Evolutionary conservation across 2,797 vertebrate species (phyloP).

Genomic region (Erethizon dorsatum): DNA sequence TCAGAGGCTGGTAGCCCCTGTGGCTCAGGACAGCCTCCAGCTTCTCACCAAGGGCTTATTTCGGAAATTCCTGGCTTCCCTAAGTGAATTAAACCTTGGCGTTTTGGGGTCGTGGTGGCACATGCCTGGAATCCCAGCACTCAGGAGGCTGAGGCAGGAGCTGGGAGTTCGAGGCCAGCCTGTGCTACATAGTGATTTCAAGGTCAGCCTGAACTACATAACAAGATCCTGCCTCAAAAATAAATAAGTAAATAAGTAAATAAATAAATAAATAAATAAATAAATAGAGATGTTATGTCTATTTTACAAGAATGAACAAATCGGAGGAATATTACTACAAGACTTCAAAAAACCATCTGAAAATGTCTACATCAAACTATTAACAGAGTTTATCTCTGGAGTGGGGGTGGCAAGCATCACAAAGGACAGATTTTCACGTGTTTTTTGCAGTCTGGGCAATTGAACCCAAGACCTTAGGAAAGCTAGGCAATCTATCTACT

Average conservation of each 20-base stretch:
- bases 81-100: constrained; percentile 83
- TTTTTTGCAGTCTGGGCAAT: neutral
- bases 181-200: neutral
- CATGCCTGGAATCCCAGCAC: neutral
- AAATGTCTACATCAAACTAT: neutral
- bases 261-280: constrained; percentile 47
- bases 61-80: constrained; percentile 83
- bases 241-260: constrained; percentile 38
- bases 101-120: constrained; percentile 59
- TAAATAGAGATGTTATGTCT: neutral
- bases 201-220: neutral
- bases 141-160: neutral
- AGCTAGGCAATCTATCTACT: neutral
- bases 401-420: neutral
- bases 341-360: neutral
- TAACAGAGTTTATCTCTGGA: neutral
- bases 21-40: constrained; percentile 73
- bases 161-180: neutral
- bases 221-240: neutral
- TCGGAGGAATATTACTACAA: neutral
- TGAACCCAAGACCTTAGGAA: neutral
- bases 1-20: neutral
- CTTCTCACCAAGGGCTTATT: constrained; percentile 83
- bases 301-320: neutral
- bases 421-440: neutral